Conservation (phyloP, 2,888 invertebrate genomes). For the Cosmopolites sordidus region DNA sequence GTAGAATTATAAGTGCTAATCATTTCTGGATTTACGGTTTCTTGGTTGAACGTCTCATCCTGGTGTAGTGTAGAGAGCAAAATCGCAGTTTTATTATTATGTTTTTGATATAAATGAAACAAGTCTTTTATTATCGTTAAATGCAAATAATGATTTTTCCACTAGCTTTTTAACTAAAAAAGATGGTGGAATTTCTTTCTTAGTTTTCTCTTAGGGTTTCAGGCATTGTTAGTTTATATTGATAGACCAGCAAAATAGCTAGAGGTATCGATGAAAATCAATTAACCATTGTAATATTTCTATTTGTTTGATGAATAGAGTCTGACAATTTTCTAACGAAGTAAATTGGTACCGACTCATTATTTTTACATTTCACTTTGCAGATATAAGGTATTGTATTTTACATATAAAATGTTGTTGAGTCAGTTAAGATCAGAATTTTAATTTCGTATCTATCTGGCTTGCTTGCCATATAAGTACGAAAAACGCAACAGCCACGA, state of each 20-base stretch:
- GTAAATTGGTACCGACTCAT: slow-evolving; percentile 9
- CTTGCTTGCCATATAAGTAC: slow-evolving; percentile 19
- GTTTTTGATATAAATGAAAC: slow-evolving; percentile 32
- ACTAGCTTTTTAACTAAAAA: slow-evolving; percentile 5
- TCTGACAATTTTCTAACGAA: slow-evolving; percentile 10
- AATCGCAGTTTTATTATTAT: slow-evolving; percentile 31
- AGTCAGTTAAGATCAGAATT: slow-evolving; percentile 22
- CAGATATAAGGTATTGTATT: slow-evolving; percentile 24
- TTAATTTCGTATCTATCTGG: slow-evolving; percentile 26
- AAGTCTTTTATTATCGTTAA: slow-evolving; percentile 20
- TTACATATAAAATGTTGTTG: slow-evolving; percentile 24
- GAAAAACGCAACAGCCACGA: slow-evolving; percentile 22
- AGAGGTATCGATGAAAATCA: slow-evolving; percentile 18
- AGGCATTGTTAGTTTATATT: not conserved
- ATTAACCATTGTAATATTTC: slow-evolving; percentile 20
- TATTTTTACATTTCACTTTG: slow-evolving; percentile 12
- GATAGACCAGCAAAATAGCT: not conserved
- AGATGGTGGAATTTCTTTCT: slow-evolving; percentile 19
- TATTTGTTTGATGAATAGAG: slow-evolving; percentile 10
- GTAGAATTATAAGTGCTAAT: too few species aligned
- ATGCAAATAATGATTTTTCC: slow-evolving; percentile 17
- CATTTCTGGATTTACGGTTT: too few species aligned
- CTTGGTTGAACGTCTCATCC: too few species aligned
- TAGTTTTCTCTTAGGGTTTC: slow-evolving; percentile 24
- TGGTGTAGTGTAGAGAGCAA: slow-evolving; percentile 24